Evolutionary conservation across 2,797 vertebrate genomes (phyloP), one percentile per base, ranked within the genome.

Genomic region (Micrastur ruficollis): DNA sequence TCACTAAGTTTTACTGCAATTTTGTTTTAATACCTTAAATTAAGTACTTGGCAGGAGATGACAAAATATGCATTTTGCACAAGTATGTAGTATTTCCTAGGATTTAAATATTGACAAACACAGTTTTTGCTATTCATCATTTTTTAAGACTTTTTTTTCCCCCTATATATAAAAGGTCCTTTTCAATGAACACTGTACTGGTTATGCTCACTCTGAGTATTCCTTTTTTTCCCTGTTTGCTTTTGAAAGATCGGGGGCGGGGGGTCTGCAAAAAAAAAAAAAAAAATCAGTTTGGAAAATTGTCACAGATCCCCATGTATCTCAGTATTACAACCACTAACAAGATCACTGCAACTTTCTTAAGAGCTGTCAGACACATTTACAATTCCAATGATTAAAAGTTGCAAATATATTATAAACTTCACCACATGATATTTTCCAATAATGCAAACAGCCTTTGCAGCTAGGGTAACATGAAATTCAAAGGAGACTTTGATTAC

Each of bases 401-500:
- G 96, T 98, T 97, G 81, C 91, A 97, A 95, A 96, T 96, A 50
- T 96, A 93, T 87, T 96, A 81, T 95, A 97, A 97, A 97, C 94
- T 97, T 97, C 87, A 89, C 63, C 50, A 23, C 81, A 59, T 71
- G 63, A 70, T 97, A 88, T 97, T 98, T 96, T 89, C 76, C 86
- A 97, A 78, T 96, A 98, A 97, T 73, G 92, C 84, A 96, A 97
- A 97, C 96, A 91, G 86, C 94, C 86, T 97, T 97, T 97, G 89
- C 76, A 96, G 83, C 89, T 96, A 91, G 85, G 76, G 87, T 89
- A 95, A 91, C 93, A 92, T 91, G 95, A 95, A 95, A 97, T 98
- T 98, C 91, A 94, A 97, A 97, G 96, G 90, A 87, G 93, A 95
- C 94, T 97, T 97, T 98, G 97, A 98, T 98, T 97, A 96, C 93